Evolutionary conservation across 2,113 vertebrate genomes (phyloP), one percentile per base, ranked within the genome.

Genomic region (Merops nubicus): DNA sequence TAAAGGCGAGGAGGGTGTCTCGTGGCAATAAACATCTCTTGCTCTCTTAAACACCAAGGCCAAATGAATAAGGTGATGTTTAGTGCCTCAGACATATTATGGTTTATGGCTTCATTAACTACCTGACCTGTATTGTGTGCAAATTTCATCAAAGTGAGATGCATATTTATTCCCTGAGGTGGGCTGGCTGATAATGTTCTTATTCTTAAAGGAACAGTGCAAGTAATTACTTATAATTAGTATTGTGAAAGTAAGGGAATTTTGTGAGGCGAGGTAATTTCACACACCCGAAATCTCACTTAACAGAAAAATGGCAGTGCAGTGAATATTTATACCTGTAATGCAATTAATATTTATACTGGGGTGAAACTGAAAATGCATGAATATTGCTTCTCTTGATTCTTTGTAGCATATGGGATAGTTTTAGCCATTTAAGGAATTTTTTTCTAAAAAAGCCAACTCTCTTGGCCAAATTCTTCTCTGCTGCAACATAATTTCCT

Each of bases 91-190:
- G 96, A 98, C 89, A 89, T 85, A 94, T 95, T 90, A 91, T 85
- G 81, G 87, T 97, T 98, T 98, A 97, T 83, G 95, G 95, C 93
- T 97, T 98, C 96, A 98, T 98, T 97, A 98, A 97, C 96, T 94
- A 97, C 82, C 96, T 96, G 97, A 97, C 97, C 95, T 96, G 96
- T 85, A 95, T 96, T 94, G 96, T 97, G 97, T 97, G 96, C 97
- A 98, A 96, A 98, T 98, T 97, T 97, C 97, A 96, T 69, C 94
- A 93, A 97, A 96, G 88, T 67, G 59, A 88, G 93, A 96, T 97
- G 96, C 65, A 73, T 96, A 93, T 97, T 97, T 97, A 96, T 98
- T 96, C 95, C 93, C 89, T 12, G 85, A 96, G 96, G 87, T 96
- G 63, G 82, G 79, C 75, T 86, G 81, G 77, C 80, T 85, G 88